Evolutionary conservation across 2,113 vertebrate genomes (phyloP).

Genomic region (Myrmecophaga tridactyla): DNA sequence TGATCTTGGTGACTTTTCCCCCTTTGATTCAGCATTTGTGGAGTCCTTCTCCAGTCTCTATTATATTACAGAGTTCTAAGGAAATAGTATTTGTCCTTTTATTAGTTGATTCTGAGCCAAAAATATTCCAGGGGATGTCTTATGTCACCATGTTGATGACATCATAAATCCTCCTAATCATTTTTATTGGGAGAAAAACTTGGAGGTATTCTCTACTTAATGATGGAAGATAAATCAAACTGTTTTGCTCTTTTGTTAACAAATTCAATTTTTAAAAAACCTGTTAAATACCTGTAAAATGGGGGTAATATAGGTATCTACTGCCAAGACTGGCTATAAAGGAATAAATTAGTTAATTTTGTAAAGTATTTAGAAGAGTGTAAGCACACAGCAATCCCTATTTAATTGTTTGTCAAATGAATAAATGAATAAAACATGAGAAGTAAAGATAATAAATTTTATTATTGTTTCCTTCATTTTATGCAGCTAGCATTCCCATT

Average conservation of each 20-base stretch:
- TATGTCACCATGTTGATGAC: no score
- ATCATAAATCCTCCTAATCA: background rate
- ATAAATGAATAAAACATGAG: background rate
- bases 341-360: background rate
- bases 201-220: background rate
- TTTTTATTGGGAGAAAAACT: background rate
- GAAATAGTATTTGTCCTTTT: no score
- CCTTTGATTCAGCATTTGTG: no score
- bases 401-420: background rate
- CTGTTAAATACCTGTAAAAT: background rate
- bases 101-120: no score
- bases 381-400: background rate
- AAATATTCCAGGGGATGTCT: no score
- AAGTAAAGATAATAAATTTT: background rate
- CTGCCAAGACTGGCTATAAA: background rate
- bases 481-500: background rate
- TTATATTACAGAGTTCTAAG: no score
- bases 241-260: background rate
- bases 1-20: no score
- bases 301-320: background rate
- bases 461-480: constrained; percentile 4
- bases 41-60: no score
- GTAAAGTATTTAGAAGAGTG: background rate
- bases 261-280: constrained; percentile 17
- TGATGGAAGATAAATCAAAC: background rate